These are phyloP conservation scores for Tineola bisselliella DNA, from an alignment of 2,888 invertebrate species.

Conservation along the genomic window DNA sequence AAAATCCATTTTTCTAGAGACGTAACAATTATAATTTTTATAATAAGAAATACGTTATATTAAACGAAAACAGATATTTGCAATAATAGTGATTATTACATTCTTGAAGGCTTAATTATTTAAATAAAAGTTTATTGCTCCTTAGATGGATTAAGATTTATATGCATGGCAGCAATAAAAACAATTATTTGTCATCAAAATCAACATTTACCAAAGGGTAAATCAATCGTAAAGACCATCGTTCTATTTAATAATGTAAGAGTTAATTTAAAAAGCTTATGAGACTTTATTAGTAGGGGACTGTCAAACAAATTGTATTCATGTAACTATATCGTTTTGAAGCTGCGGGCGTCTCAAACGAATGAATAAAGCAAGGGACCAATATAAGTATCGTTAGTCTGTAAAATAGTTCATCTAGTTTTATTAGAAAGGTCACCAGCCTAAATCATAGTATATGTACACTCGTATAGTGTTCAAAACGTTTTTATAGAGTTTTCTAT, in stretches of 20 bases:
- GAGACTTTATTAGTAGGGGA: neutral
- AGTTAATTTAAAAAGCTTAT: constrained; percentile 3
- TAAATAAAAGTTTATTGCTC: neutral
- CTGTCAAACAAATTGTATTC: constrained; percentile 1
- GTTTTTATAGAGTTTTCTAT: no score
- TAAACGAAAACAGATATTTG: no score
- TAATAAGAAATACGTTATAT: no score
- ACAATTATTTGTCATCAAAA: neutral
- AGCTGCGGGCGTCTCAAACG: neutral
- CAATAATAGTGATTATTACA: no score
- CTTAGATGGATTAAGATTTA: neutral
- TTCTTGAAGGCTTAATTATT: no score
- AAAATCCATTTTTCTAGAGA: neutral
- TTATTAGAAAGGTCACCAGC: neutral
- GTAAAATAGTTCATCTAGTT: neutral
- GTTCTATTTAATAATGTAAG: neutral
- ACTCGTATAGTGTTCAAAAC: no score
- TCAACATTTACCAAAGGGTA: neutral
- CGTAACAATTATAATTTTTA: neutral
- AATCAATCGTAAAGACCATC: neutral
- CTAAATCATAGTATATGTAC: neutral
- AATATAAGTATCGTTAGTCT: neutral
- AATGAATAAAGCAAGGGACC: neutral
- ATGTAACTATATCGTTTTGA: neutral
- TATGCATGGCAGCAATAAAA: neutral